phyloP scores from a whole-genome alignment of 2,113 vertebrate species.

The Gasterosteus aculeatus region DNA sequence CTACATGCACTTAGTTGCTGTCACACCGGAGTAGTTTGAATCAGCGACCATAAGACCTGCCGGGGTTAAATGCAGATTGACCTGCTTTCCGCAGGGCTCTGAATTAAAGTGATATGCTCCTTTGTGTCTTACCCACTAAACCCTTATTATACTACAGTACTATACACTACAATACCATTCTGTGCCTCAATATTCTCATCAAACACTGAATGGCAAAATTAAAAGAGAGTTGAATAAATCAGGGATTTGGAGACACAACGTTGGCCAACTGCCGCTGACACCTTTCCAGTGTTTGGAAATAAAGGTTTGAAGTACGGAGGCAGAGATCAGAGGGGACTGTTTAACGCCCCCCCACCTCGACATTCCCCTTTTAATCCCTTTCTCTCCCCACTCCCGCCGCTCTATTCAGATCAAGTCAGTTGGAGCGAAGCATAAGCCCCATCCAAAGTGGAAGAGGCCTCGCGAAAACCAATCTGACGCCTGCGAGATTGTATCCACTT shows the following conservation, averaged over 20 bases:
- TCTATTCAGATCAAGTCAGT: slow-evolving; percentile 60
- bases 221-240: background rate
- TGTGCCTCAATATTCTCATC: background rate
- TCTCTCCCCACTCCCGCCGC: slow-evolving; percentile 32
- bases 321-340: slow-evolving; percentile 46
- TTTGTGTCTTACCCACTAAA: slow-evolving; percentile 44
- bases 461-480: slow-evolving; percentile 53
- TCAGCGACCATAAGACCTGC: slow-evolving; percentile 39
- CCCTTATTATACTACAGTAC: slow-evolving; percentile 24
- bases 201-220: background rate
- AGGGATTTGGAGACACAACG: background rate
- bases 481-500: slow-evolving; percentile 53
- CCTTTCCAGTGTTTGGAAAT: no score
- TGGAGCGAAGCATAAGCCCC: slow-evolving; percentile 46
- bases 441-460: slow-evolving; percentile 49
- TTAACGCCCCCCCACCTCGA: slow-evolving; percentile 39
- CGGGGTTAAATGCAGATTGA: slow-evolving; percentile 71
- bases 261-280: background rate
- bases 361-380: slow-evolving; percentile 56
- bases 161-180: slow-evolving; percentile 15
- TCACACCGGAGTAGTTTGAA: slow-evolving; percentile 22
- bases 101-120: slow-evolving; percentile 64
- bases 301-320: background rate
- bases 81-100: slow-evolving; percentile 54
- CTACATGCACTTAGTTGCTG: background rate